Evolutionary conservation across 2,888 invertebrate species (phyloP), one percentile per base, ranked within the genome.

Genomic region (Tachina fera): DNA sequence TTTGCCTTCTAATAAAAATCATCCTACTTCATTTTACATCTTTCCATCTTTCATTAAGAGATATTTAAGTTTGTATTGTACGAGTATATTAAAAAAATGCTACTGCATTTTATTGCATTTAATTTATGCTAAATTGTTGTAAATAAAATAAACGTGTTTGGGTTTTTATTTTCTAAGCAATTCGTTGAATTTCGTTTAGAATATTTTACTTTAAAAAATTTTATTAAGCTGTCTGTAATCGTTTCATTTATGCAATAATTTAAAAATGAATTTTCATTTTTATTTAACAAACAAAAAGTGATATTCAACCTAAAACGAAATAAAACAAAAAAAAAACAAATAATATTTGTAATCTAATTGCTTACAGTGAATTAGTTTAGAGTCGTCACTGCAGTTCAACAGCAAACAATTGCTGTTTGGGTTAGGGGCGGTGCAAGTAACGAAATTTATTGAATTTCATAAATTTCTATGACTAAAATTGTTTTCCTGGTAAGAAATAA

Each of bases 81-180:
- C 6, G 47, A 43, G 13, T 39, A 78, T 65, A 65, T 14, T 71
- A 45, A 41, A 14, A 53, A 56, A 81, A 72, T 74, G 77, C 74
- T 56, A 67, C 39, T 63, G 63, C 77, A 87, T 84, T 88, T 87
- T 87, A 75, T 83, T 84, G 49, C 72, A 88, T 84, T 87, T 87
- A 88, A 88, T 88, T 88, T 88, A 88, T 88, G 88, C 86, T 87
- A 88, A 88, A 87, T 83, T 83, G 84, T 77, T 83, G 81, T 83
- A 72, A 80, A 84, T 79, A 79, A 65, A 47, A 79, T 31, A 65
- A 72, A 83, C 78, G 78, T 82, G 80, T 87, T 74, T 74, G 71
- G 77, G 68, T 80, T 80, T 81, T 79, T 75, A 56, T 53, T 77
- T 61, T 51, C 47, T 31, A 43, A 22, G 63, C 51, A 83, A 76